Base-by-base conservation (phyloP, 2,797 vertebrate species). In the Acipenser oxyrinchus region DNA sequence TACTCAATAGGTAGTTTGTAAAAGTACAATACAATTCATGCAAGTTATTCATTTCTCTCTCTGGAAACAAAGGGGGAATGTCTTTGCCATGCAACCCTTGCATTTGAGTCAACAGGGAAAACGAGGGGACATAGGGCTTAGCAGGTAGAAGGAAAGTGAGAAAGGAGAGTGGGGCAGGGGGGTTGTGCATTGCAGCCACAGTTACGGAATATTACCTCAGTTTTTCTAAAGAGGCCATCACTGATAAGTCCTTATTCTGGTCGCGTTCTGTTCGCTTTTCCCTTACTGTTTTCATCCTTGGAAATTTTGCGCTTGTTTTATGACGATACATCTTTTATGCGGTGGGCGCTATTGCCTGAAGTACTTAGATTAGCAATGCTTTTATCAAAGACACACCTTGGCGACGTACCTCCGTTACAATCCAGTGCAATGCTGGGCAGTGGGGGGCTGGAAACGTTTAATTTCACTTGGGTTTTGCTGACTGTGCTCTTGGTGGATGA, bases 151-250 rank as follows among this genome's bases (percentile, higher is more conserved):
- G 88, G 88, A 88, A 92, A 83, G 79, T 77, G 85, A 85, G 86
- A 91, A 86, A 88, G 77, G 84, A 88, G 23, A 37, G 23, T 37
- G 23, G 23, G 23, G 23, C 23, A 37, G 23, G 23, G 23, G 2
- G 15, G 15, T 37, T 37, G 23, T 87, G 87, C 89, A 87, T 90
- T 90, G 93, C 90, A 92, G 91, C 91, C 90, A 90, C 82, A 85
- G 90, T 91, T 92, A 93, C 92, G 92, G 91, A 94, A 92, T 93
- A 98, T 99, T 99, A 99, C 97, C 97, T 99, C 94, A 97, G 94
- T 94, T 97, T 99, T 88, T 99, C 95, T 92, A 95, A 97, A 90
- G 95, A 93, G 89, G 92, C 91, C 90, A 95, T 94, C 91, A 94
- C 91, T 82, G 92, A 86, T 82, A 95, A 90, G 88, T 97, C 94